phyloP scores from a whole-genome alignment of 2,888 invertebrate species.

The Heteromyza rotundicornis region DNA sequence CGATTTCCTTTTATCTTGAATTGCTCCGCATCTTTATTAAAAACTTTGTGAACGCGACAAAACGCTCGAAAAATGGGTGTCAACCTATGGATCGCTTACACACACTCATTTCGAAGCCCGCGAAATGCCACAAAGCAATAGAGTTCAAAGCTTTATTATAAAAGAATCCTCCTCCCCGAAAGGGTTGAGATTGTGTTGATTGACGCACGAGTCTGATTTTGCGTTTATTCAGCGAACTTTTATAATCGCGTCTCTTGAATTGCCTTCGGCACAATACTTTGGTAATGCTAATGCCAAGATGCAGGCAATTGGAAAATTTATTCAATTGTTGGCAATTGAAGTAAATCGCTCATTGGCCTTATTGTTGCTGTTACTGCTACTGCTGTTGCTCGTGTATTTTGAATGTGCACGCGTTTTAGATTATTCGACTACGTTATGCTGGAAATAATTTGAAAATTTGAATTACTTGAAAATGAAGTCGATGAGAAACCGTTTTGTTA shows the following conservation, averaged over 20 bases:
- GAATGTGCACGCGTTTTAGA: conserved; percentile 39
- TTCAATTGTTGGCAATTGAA: conserved; percentile 57
- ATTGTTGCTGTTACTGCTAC: conserved; percentile 41
- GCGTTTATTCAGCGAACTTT: conserved; percentile 27
- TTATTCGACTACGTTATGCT: conserved; percentile 34
- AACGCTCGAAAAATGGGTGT: conserved; percentile 42
- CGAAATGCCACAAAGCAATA: background rate
- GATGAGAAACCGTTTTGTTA: conserved; percentile 40
- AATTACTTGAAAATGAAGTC: conserved; percentile 41
- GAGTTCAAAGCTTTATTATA: conserved; percentile 1
- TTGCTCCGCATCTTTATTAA: background rate
- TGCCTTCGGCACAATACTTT: conserved; percentile 21
- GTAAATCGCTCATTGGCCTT: conserved; percentile 54
- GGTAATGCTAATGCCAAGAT: conserved; percentile 54
- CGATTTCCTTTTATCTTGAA: background rate
- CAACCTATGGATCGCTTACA: conserved; percentile 42
- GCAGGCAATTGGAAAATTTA: conserved; percentile 59
- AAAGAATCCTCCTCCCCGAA: conserved; percentile 23
- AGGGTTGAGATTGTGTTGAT: conserved; percentile 45
- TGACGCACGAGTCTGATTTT: conserved; percentile 39
- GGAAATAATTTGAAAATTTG: conserved; percentile 51
- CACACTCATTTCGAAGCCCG: conserved; percentile 24
- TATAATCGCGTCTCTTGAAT: conserved; percentile 32
- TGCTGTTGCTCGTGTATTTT: conserved; percentile 36
- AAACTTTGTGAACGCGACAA: conserved; percentile 20